A percentile compares a stretch with the other conserved stretches of the same genome.
Evolutionary conservation across 2,888 invertebrate species (phyloP).

Genomic region (Trissolcus brochymenae): DNA sequence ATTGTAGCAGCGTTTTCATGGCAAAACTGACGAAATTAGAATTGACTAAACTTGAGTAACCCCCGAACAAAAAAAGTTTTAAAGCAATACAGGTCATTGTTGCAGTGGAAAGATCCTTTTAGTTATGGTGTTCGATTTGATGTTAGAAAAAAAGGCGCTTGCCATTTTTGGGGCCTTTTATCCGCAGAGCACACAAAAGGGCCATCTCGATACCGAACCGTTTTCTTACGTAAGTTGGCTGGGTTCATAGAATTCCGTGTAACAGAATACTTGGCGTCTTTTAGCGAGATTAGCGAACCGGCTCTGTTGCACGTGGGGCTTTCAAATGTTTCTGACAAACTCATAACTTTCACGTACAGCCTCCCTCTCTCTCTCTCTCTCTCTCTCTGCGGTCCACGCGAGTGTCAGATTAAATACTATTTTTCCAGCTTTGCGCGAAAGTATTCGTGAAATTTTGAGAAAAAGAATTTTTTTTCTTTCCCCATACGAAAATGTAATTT

Average conservation of each 20-base stretch:
- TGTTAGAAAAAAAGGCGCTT: conserved; percentile 56
- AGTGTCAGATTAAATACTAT: conserved; percentile 35
- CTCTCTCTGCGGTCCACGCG: conserved; percentile 22
- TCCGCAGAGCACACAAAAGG: conserved; percentile 56
- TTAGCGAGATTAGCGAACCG: conserved; percentile 65
- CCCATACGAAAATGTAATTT: background rate
- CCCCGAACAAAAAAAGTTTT: conserved; percentile 46
- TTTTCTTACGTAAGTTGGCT: conserved; percentile 58
- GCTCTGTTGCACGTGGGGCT: conserved; percentile 42
- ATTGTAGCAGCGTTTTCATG: conserved; percentile 22
- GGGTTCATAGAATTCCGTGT: conserved; percentile 58
- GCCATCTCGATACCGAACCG: conserved; percentile 60
- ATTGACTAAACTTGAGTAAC: conserved; percentile 43
- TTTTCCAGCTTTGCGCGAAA: conserved; percentile 16
- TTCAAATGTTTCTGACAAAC: conserved; percentile 56
- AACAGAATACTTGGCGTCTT: conserved; percentile 66
- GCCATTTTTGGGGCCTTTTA: conserved; percentile 60
- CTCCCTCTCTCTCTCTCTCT: no score
- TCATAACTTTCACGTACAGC: conserved; percentile 1
- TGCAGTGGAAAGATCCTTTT: conserved; percentile 61
- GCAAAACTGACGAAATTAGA: conserved; percentile 42
- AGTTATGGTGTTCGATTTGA: conserved; percentile 63
- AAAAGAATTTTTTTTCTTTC: background rate
- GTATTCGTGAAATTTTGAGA: no score
- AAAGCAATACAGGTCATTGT: conserved; percentile 56